phyloP scores from a whole-genome alignment of 2,113 vertebrate genomes.

The Megaptera novaeangliae region DNA sequence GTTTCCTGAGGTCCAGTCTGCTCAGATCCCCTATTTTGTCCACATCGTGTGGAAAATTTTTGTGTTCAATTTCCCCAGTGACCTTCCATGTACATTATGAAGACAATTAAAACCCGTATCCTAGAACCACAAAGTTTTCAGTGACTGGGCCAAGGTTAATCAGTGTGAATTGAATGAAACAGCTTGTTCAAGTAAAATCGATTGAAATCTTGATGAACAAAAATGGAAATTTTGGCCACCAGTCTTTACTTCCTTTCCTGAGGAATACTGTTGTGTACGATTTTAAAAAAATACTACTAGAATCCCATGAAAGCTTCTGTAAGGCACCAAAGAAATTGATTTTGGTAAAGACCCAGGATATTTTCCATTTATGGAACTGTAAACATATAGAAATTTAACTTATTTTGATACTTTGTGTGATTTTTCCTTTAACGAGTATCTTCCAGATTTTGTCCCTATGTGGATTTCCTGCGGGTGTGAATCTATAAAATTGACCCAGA shows the following conservation, averaged over 20 bases:
- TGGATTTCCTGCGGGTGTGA: background rate
- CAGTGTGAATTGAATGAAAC: conserved; percentile 25
- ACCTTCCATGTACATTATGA: conserved; percentile 16
- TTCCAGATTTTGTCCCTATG: background rate
- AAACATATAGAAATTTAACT: background rate
- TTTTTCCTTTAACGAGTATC: conserved; percentile 29
- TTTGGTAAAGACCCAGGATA: background rate
- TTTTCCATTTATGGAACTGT: conserved; percentile 4
- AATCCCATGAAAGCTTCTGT: background rate
- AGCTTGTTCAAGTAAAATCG: conserved; percentile 20
- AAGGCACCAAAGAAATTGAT: background rate
- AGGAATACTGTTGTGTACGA: background rate
- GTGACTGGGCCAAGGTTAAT: conserved; percentile 22
- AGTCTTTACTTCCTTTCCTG: background rate
- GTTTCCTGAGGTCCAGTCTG: fast-evolving
- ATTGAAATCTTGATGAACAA: conserved; percentile 30
- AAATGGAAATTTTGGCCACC: background rate
- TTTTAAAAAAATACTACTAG: background rate
- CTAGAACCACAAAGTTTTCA: background rate
- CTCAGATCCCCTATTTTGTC: background rate
- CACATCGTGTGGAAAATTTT: background rate
- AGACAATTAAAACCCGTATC: conserved; percentile 41
- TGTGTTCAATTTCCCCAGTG: background rate
- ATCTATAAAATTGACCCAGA: conserved; percentile 71
- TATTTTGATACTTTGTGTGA: conserved; percentile 24